Evolutionary conservation across 2,113 vertebrate genomes (phyloP).

Genomic region (human (Homo sapiens)): GRCh38 chr1:33466501-33467000

Average conservation of each 20-base stretch:
- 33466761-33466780: not conserved
- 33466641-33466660: not conserved
- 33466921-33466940: slow-evolving; percentile 20
- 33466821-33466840: not conserved
- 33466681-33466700: not conserved
- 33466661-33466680: slow-evolving; percentile 29
- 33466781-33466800: not conserved
- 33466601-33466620: not conserved
- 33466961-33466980: not conserved
- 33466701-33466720: not conserved
- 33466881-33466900: not conserved
- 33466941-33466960: not conserved
- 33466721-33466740: not conserved
- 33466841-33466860: not conserved
- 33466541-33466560: not conserved
- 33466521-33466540: slow-evolving; percentile 13
- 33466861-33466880: not conserved
- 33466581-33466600: not conserved
- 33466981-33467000: not conserved
- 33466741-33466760: not conserved
- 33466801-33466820: slow-evolving; percentile 25
- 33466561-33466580: not conserved
- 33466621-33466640: rapidly evolving
- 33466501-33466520: not conserved
- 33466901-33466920: not conserved